A percentile compares a stretch with the other conserved stretches of the same genome.
Conservation (phyloP, 2,888 invertebrate genomes). For the Lordiphosa andalusiaca region DNA sequence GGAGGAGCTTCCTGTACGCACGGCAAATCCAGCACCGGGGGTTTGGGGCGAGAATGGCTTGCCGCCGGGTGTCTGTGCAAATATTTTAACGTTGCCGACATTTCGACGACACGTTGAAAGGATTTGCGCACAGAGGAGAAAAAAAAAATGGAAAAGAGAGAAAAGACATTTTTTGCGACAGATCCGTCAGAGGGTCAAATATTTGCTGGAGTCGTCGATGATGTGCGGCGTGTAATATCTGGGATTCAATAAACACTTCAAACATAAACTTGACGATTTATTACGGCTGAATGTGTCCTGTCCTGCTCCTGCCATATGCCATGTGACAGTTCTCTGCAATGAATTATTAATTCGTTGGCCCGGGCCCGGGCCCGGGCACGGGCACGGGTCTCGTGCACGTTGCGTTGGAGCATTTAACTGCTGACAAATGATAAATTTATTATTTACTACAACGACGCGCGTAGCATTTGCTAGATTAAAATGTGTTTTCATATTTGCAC, state of each 20-base stretch:
- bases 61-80: slow-evolving; percentile 55
- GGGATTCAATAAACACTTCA: slow-evolving; percentile 81
- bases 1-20: slow-evolving; percentile 23
- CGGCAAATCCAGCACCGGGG: slow-evolving; percentile 28
- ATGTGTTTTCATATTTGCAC: slow-evolving; percentile 47
- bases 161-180: slow-evolving; percentile 4
- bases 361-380: too few relatives aligned
- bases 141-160: slow-evolving; percentile 9
- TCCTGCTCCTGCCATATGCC: slow-evolving; percentile 22
- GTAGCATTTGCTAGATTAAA: slow-evolving; percentile 65
- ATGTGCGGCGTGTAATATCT: slow-evolving; percentile 69
- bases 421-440: slow-evolving; percentile 78
- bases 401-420: slow-evolving; percentile 33
- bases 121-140: slow-evolving; percentile 70
- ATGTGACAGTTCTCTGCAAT: slow-evolving; percentile 44
- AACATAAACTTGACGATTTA: slow-evolving; percentile 79
- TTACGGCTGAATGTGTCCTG: slow-evolving; percentile 52
- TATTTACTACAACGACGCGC: slow-evolving; percentile 72
- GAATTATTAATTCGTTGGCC: slow-evolving; percentile 73
- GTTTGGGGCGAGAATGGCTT: background rate
- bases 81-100: slow-evolving; percentile 75
- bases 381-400: slow-evolving; percentile 15
- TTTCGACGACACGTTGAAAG: slow-evolving; percentile 76
- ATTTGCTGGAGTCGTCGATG: slow-evolving; percentile 11
- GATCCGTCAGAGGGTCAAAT: slow-evolving; percentile 13